Percentiles rank a stretch among this genome's conserved stretches.
These are phyloP conservation scores for Orycteropus afer DNA, from an alignment of 2,113 vertebrate genomes.

Conservation along the genomic window DNA sequence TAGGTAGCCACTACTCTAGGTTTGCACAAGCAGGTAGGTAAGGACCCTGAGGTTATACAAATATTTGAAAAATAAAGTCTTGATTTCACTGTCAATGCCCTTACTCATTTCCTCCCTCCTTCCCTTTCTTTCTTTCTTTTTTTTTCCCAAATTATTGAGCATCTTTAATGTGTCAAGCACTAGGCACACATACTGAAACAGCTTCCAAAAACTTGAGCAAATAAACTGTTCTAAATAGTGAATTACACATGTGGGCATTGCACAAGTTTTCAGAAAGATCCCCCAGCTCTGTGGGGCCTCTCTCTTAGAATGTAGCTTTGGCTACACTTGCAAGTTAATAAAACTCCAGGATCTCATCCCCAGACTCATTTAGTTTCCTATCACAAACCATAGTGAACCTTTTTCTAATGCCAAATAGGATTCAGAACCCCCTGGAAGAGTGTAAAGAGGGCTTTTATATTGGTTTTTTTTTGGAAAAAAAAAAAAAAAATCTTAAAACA, in stretches of 20 bases:
- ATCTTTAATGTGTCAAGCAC: background rate
- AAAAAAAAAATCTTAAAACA: constrained; percentile 69
- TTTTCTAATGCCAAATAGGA: constrained; percentile 59
- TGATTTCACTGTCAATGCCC: background rate
- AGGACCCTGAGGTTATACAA: background rate
- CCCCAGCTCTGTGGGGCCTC: background rate
- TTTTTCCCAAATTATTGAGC: background rate
- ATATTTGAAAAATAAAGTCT: background rate
- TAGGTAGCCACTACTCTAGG: fast-evolving
- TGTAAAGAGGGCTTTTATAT: constrained; percentile 67
- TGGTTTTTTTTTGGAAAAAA: background rate
- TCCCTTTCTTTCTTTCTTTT: background rate
- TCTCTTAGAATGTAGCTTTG: background rate
- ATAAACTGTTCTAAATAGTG: background rate
- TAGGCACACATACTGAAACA: background rate
- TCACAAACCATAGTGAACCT: constrained; percentile 65
- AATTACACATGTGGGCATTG: background rate
- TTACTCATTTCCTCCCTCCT: background rate
- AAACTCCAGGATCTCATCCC: constrained; percentile 50
- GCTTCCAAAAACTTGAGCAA: background rate
- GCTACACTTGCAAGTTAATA: constrained; percentile 33
- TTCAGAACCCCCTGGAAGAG: constrained; percentile 59
- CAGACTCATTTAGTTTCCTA: constrained; percentile 70
- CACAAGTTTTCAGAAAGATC: background rate
- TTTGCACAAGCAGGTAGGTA: background rate